Conservation (phyloP, 1,140 invertebrate genomes). For the Anastatus disparis region DNA sequence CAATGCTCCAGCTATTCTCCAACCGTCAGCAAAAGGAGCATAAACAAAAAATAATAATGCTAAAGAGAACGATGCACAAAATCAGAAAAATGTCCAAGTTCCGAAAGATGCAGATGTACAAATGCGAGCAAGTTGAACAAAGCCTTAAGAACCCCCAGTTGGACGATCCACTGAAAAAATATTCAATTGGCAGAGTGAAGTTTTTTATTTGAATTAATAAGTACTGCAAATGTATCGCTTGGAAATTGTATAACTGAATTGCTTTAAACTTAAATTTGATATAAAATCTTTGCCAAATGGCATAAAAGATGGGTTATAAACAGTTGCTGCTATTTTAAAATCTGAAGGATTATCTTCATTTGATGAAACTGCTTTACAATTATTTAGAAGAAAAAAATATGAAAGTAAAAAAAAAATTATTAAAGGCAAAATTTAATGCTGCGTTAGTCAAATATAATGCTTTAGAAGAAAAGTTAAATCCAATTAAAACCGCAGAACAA, state of each 20-base stretch:
- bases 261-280: slow-evolving; percentile 48
- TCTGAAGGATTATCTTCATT: slow-evolving; percentile 50
- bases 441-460: slow-evolving; percentile 47
- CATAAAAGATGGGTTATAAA: slow-evolving; percentile 50
- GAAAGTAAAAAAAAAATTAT: slow-evolving; percentile 47
- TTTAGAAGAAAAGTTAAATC: slow-evolving; percentile 49
- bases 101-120: too few relatives aligned
- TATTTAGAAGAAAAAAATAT: slow-evolving; percentile 48
- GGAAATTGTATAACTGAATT: slow-evolving; percentile 49
- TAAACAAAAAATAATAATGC: too few relatives aligned
- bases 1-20: too few relatives aligned
- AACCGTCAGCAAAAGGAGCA: too few relatives aligned
- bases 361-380: slow-evolving; percentile 46
- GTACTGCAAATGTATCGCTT: slow-evolving; percentile 50
- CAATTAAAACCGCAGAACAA: slow-evolving; percentile 44
- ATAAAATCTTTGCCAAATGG: slow-evolving; percentile 48
- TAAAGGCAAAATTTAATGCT: slow-evolving; percentile 50
- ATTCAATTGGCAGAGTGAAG: too few relatives aligned
- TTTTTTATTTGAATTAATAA: too few relatives aligned
- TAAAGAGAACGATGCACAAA: too few relatives aligned
- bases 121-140: too few relatives aligned
- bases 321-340: slow-evolving; percentile 48
- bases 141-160: too few relatives aligned
- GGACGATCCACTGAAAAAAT: too few relatives aligned
- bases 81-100: too few relatives aligned